phyloP scores from a whole-genome alignment of 2,113 vertebrate species.

The Ailuropoda melanoleuca region DNA sequence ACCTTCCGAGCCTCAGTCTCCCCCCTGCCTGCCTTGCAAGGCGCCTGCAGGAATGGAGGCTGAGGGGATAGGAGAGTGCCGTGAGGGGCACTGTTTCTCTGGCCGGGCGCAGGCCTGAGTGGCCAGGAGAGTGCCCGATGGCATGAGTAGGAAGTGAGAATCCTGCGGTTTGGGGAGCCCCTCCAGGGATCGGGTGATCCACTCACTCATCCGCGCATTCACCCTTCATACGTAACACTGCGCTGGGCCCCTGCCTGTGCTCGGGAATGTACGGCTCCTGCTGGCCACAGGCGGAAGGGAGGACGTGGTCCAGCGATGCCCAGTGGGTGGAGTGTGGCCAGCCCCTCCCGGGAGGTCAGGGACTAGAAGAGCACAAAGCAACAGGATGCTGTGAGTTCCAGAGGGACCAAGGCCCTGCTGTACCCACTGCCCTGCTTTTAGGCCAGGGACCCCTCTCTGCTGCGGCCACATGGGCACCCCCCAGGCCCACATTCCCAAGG shows the following conservation, averaged over 20 bases:
- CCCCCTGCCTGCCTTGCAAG: background rate
- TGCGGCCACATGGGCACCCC: background rate
- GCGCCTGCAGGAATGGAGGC: background rate
- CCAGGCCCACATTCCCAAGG: background rate
- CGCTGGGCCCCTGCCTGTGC: background rate
- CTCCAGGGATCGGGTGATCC: background rate
- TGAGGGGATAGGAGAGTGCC: background rate
- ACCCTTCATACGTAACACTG: background rate
- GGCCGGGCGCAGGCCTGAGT: background rate
- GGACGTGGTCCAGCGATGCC: background rate
- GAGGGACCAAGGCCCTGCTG: background rate
- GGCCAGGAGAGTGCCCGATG: background rate
- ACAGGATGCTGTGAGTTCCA: background rate
- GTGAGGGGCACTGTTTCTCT: background rate
- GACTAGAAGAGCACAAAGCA: background rate
- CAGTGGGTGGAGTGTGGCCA: background rate
- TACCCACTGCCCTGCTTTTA: background rate
- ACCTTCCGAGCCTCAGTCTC: background rate
- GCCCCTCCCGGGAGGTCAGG: background rate
- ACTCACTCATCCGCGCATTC: background rate
- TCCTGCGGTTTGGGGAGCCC: background rate
- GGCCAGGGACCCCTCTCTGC: background rate
- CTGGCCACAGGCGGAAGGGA: background rate
- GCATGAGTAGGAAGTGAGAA: background rate
- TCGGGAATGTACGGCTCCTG: background rate